These are phyloP conservation scores for Agelastica alni DNA, from an alignment of 2,888 invertebrate genomes.

Conservation along the genomic window DNA sequence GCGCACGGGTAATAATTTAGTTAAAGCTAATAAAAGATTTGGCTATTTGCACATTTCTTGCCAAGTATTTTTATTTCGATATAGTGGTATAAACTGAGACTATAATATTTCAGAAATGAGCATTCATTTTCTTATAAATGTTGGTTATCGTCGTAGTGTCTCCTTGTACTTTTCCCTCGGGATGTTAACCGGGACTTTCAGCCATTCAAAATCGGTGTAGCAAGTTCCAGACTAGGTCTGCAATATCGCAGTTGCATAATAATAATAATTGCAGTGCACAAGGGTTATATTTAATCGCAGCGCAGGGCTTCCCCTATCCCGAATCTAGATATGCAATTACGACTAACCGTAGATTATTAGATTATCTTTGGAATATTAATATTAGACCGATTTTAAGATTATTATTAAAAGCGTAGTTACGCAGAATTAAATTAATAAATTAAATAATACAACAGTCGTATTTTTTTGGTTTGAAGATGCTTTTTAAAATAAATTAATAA, in stretches of 20 bases:
- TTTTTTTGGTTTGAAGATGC: no score
- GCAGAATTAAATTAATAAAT: no score
- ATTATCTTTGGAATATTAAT: conserved; percentile 42
- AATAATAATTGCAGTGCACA: conserved; percentile 35
- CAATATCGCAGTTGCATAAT: conserved; percentile 32
- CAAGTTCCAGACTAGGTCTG: conserved; percentile 15
- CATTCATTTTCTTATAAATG: no score
- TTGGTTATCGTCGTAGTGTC: no score
- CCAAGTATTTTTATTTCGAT: background rate
- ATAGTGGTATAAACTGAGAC: background rate
- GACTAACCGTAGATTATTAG: conserved; percentile 41
- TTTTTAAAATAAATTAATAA: no score
- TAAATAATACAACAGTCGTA: no score
- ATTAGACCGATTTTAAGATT: conserved; percentile 6
- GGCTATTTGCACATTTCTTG: no score
- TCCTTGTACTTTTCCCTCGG: background rate
- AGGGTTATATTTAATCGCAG: conserved; percentile 41
- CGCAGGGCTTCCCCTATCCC: conserved; percentile 31
- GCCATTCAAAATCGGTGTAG: background rate
- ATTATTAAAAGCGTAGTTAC: no score
- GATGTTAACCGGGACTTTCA: background rate
- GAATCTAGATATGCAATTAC: conserved; percentile 45
- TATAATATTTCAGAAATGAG: no score
- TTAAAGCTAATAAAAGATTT: no score
- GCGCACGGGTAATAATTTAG: no score